These are phyloP conservation scores for Ommatoiulus sabulosus DNA, from an alignment of 2,888 invertebrate species.

Conservation along the genomic window DNA sequence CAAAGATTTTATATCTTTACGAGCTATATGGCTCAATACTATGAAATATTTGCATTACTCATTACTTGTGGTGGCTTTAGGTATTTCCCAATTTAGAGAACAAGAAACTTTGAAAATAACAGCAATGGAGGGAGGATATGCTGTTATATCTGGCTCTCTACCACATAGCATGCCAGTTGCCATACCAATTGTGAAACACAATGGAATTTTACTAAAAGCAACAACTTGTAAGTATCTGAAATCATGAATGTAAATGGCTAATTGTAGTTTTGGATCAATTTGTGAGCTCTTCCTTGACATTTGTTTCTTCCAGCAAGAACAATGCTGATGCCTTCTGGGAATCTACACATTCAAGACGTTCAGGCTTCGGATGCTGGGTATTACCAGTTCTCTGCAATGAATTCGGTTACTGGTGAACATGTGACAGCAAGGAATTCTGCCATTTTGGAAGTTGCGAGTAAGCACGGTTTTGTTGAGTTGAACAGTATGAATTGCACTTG, in stretches of 20 bases:
- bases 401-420: slow-evolving; percentile 48
- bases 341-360: slow-evolving; percentile 56
- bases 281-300: neutral
- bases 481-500: neutral
- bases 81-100: slow-evolving; percentile 47
- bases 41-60: neutral
- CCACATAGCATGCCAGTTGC: slow-evolving; percentile 53
- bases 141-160: slow-evolving; percentile 54
- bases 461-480: neutral
- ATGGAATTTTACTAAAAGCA: slow-evolving; percentile 30
- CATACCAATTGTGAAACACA: slow-evolving; percentile 54
- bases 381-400: slow-evolving; percentile 56
- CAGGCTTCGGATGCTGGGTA: slow-evolving; percentile 45
- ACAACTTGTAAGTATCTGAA: slow-evolving; percentile 38
- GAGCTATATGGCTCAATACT: neutral
- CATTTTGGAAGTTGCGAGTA: slow-evolving; percentile 41
- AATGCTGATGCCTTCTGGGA: slow-evolving; percentile 54
- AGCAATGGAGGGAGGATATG: slow-evolving; percentile 47
- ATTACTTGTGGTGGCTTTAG: neutral
- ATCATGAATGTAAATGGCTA: neutral
- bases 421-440: slow-evolving; percentile 40
- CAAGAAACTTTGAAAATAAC: slow-evolving; percentile 52
- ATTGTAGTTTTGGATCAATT: neutral
- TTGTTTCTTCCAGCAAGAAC: slow-evolving; percentile 47
- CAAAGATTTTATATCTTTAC: too few relatives aligned